These are phyloP conservation scores for Halcyon badia DNA, from an alignment of 2,797 vertebrate genomes.

Conservation along the genomic window DNA sequence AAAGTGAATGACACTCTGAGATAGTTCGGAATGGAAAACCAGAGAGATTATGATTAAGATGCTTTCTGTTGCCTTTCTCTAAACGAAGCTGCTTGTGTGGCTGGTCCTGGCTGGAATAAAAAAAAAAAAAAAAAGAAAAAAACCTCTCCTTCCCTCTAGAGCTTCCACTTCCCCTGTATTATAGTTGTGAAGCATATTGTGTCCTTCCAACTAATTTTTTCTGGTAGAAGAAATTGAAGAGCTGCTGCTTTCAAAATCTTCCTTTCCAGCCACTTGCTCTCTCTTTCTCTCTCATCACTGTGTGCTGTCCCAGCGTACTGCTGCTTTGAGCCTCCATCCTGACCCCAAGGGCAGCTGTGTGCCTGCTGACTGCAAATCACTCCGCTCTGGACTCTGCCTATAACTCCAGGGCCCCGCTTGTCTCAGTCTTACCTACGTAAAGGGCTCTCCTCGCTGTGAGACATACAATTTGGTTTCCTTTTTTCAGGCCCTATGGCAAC, in stretches of 20 bases:
- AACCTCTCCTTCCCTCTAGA: neutral
- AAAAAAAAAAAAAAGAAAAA: neutral
- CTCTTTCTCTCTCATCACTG: fast-evolving
- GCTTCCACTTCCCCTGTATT: neutral
- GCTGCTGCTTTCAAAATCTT: neutral
- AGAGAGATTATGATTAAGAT: neutral
- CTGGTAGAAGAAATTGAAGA: neutral
- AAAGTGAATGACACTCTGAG: neutral
- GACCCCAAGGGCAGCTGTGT: neutral
- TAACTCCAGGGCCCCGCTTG: neutral
- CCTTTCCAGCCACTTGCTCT: neutral
- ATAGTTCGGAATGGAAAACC: neutral
- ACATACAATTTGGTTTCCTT: neutral
- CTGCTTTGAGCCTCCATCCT: neutral
- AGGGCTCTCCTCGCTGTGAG: neutral
- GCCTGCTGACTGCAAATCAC: neutral
- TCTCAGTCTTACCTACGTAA: neutral
- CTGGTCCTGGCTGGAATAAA: neutral
- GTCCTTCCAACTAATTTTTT: neutral
- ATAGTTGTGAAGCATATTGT: neutral
- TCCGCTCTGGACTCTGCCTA: neutral
- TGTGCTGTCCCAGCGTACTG: neutral
- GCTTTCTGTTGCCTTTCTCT: neutral
- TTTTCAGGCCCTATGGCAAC: neutral
- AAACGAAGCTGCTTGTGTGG: neutral